A percentile compares a stretch with the other conserved stretches of the same genome.
Evolutionary conservation across 2,113 vertebrate species (phyloP).

Genomic region (Dicrurus megarhynchus): DNA sequence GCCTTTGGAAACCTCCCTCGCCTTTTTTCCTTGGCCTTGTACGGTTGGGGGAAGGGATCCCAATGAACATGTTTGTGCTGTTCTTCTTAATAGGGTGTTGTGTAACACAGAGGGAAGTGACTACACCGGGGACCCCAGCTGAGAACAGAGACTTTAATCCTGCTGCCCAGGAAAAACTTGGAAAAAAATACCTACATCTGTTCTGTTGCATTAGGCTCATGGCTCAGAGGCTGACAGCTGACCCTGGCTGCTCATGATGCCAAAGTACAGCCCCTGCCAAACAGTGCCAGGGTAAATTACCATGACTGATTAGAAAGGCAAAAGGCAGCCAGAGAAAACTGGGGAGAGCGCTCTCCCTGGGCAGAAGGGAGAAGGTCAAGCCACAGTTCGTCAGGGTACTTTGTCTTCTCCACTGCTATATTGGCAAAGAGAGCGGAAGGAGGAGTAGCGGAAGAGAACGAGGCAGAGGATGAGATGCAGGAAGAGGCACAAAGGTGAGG

Average conservation of each 20-base stretch:
- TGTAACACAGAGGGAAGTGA: constrained; percentile 65
- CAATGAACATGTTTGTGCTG: constrained; percentile 39
- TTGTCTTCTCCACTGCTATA: not conserved
- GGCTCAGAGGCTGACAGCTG: constrained; percentile 65
- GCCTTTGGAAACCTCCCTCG: not conserved
- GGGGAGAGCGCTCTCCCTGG: not conserved
- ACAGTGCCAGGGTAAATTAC: constrained; percentile 55
- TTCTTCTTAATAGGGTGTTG: constrained; percentile 65
- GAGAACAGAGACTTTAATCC: constrained; percentile 72
- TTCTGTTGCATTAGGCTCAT: constrained; percentile 62
- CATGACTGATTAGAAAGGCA: constrained; percentile 44
- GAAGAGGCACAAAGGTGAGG: not conserved
- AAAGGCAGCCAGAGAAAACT: constrained; percentile 38
- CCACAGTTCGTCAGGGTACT: not conserved
- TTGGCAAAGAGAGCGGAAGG: not conserved
- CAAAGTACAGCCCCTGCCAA: constrained; percentile 31
- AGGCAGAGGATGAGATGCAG: not conserved
- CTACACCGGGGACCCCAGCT: constrained; percentile 54
- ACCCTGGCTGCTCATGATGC: constrained; percentile 59
- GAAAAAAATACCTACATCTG: constrained; percentile 69
- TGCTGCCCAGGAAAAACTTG: constrained; percentile 60
- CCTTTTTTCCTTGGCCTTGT: not conserved
- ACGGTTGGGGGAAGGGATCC: constrained; percentile 11
- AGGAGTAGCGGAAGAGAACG: not conserved
- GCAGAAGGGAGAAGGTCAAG: not conserved